phyloP scores from a whole-genome alignment of 2,888 invertebrate genomes.

The Lampropteryx suffumata region DNA sequence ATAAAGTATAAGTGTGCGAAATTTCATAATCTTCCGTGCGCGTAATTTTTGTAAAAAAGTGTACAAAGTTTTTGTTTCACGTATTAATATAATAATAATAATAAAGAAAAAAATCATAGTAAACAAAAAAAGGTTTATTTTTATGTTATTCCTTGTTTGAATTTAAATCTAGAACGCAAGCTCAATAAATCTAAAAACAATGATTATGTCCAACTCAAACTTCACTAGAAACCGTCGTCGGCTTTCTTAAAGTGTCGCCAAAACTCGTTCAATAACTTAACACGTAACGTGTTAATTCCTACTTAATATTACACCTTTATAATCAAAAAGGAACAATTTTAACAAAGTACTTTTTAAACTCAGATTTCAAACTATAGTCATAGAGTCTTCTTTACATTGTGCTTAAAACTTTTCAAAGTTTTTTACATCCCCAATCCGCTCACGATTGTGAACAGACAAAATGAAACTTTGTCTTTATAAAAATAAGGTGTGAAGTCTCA shows the following conservation, averaged over 20 bases:
- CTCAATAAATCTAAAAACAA: constrained; percentile 24
- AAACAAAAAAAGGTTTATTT: too few relatives aligned
- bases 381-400: constrained; percentile 11
- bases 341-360: neutral
- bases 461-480: neutral
- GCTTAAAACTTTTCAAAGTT: neutral
- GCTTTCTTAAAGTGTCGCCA: constrained; percentile 45
- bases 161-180: neutral
- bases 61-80: too few relatives aligned
- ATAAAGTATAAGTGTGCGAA: too few relatives aligned
- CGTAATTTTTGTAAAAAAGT: too few relatives aligned
- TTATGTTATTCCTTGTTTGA: neutral
- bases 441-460: neutral
- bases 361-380: neutral
- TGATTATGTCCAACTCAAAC: constrained; percentile 32
- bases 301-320: constrained; percentile 24
- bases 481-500: neutral
- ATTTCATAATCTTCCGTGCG: too few relatives aligned
- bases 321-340: constrained; percentile 2
- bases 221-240: constrained; percentile 42
- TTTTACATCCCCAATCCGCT: constrained; percentile 17
- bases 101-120: too few relatives aligned
- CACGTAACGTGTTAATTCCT: constrained; percentile 56
- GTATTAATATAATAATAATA: too few relatives aligned
- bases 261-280: constrained; percentile 51